These are phyloP conservation scores for Chiloscyllium punctatum DNA, from an alignment of 2,797 vertebrate species.

Conservation along the genomic window DNA sequence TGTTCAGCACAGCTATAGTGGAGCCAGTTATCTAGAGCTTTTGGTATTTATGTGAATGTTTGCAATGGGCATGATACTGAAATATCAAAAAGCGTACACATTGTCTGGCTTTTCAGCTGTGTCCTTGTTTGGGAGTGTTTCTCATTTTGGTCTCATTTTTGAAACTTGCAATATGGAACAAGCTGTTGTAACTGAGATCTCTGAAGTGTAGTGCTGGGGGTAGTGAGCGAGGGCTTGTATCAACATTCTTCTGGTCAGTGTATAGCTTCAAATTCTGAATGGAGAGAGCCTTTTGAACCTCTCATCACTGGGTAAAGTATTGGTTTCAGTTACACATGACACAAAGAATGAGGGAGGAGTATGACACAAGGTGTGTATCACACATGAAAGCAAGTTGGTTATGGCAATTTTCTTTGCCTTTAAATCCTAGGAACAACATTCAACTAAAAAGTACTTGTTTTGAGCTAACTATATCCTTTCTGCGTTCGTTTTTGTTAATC, in stretches of 20 bases:
- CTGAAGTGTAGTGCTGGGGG: neutral
- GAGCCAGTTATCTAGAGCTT: conserved; percentile 55
- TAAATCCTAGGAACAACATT: neutral
- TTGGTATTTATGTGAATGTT: conserved; percentile 86
- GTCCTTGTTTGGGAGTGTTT: neutral
- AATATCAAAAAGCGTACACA: conserved; percentile 77
- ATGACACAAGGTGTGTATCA: neutral
- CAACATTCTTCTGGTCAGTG: no score
- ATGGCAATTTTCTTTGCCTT: neutral
- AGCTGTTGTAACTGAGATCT: neutral
- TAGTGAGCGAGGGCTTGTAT: neutral
- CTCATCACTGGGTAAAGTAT: neutral
- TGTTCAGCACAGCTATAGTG: conserved; percentile 74
- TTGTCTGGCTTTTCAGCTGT: conserved; percentile 61
- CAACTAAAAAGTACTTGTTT: neutral
- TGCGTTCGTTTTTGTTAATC: conserved; percentile 10
- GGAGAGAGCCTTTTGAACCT: neutral
- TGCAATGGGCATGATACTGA: conserved; percentile 88
- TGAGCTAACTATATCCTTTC: neutral
- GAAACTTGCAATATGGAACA: neutral
- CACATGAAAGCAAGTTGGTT: neutral
- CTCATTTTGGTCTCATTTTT: neutral
- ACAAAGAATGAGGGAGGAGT: neutral
- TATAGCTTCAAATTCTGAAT: neutral
- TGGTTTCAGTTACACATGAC: neutral